phyloP scores from a whole-genome alignment of 2,888 invertebrate species.

The Pseudococcus longispinus region DNA sequence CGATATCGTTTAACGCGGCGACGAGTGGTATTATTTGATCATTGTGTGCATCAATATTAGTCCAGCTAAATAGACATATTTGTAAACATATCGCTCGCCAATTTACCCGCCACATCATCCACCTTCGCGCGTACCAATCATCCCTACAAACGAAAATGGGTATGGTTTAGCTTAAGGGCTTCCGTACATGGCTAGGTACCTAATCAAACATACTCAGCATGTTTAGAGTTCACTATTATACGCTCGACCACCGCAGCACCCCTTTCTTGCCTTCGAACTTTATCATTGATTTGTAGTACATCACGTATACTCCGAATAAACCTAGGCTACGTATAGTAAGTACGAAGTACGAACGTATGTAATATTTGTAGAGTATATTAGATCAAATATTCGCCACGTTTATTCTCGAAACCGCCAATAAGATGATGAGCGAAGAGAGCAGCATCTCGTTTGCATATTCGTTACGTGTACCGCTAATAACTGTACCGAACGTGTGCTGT shows the following conservation, averaged over 20 bases:
- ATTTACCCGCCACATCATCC: background rate
- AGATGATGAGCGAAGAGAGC: background rate
- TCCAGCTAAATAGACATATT: background rate
- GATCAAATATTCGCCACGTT: background rate
- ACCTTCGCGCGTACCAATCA: background rate
- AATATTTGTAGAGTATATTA: background rate
- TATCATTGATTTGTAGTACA: background rate
- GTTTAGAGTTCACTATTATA: background rate
- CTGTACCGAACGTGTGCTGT: background rate
- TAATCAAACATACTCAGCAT: background rate
- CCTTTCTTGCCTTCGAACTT: background rate
- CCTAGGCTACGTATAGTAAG: too few relatives aligned
- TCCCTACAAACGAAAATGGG: background rate
- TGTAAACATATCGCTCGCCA: background rate
- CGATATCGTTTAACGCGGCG: background rate
- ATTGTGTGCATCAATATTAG: background rate
- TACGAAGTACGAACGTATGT: background rate
- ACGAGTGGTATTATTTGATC: slow-evolving; percentile 2
- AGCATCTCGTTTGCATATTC: background rate
- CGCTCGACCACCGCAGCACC: background rate
- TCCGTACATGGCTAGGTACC: background rate
- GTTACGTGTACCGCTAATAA: background rate
- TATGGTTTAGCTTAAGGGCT: background rate
- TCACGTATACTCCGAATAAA: background rate
- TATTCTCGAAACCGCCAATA: background rate